Base-by-base conservation (phyloP, 2,888 invertebrate genomes). In the Meandrusa payeni region DNA sequence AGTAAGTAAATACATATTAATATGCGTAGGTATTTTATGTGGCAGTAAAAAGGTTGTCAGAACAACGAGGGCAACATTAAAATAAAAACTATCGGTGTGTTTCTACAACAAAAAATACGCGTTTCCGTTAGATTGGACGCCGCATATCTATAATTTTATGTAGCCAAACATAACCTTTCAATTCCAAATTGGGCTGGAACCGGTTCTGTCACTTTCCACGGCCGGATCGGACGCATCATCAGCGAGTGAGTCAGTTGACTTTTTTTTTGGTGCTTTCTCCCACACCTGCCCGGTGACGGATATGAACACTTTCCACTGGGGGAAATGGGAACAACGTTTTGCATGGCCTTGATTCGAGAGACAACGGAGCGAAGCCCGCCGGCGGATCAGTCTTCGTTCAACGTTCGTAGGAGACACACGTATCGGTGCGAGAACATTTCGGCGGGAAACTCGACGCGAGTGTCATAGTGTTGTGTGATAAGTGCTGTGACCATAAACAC, bases 261-360 rank as follows among this genome's bases (percentile, higher is more conserved):
- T 36, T 28, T 43, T 44, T 27, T 43, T 43, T 38, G 44, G 39
- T 44, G 44, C 44, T 44, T 44, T 44, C 44, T 44, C 44, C 39
- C 44, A 44, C 44, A 44, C 44, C 44, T 44, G 44, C 39, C 33
- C 13, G 44, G 39, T 39, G 44, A 44, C 44, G 44, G 44, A 44
- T 44, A 39, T 33, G 44, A 44, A 44, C 39, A 44, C 44, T 44
- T 44, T 44, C 44, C 44, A 44, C 44, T 44, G 44, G 44, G 44
- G 32, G 39, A 44, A 44, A 44, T 44, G 39, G 17, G 44, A 39
- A 39, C 44, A 34, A 27, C 26, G 44, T 44, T 44, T 44, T 44
- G 44, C 44, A 39, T 44, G 44, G 44, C 44, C 44, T 44, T 44
- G 44, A 44, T 44, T 44, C 33, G 22, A 39, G 44, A 39, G 33